Conservation (phyloP, 2,888 invertebrate genomes). For the Epinotia bilunana region DNA sequence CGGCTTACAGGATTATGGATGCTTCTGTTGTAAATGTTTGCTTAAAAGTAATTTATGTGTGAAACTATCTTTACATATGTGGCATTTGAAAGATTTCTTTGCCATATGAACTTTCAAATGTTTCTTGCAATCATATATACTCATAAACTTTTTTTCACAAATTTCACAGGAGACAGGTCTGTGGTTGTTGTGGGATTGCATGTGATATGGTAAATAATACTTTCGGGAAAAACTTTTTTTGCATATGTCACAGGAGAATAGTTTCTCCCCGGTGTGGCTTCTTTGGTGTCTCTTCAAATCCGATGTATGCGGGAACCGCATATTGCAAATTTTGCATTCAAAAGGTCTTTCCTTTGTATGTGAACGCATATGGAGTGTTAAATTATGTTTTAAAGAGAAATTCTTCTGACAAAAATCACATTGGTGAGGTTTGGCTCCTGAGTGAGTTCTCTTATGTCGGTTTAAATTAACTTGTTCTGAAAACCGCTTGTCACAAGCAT, state of each 20-base stretch:
- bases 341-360: constrained; percentile 16
- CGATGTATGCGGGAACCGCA: neutral
- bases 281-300: constrained; percentile 14
- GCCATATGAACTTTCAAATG: constrained; percentile 26
- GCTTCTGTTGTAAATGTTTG: constrained; percentile 1
- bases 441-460: constrained; percentile 12
- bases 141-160: constrained; percentile 19
- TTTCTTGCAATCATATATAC: neutral
- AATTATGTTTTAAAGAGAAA: constrained; percentile 23
- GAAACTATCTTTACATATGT: constrained; percentile 2
- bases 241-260: constrained; percentile 42
- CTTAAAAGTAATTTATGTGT: neutral
- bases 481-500: constrained; percentile 14
- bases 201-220: constrained; percentile 4
- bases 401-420: constrained; percentile 36
- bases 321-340: constrained; percentile 16
- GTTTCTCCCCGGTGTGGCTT: constrained; percentile 38
- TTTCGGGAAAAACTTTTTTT: constrained; percentile 24
- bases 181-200: constrained; percentile 5
- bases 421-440: constrained; percentile 15
- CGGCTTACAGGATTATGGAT: neutral
- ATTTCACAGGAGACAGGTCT: constrained; percentile 15
- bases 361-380: constrained; percentile 6
- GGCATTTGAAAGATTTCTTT: neutral
- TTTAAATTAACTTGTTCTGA: constrained; percentile 24